Conservation (phyloP, 2,888 invertebrate species). For the Dichetophora obliterata region DNA sequence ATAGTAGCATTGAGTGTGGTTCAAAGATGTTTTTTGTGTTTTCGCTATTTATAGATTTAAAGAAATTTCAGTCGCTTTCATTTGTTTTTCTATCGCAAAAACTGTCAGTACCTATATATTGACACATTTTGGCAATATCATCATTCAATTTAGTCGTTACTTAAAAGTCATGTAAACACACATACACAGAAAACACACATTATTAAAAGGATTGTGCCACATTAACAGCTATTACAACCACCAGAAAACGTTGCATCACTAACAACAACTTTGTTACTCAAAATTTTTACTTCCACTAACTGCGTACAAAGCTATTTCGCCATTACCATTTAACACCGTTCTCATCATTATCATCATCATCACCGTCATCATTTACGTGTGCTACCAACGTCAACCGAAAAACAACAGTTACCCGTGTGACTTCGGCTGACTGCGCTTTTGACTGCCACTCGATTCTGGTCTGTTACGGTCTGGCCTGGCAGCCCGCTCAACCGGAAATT, state of each 20-base stretch:
- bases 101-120: too few relatives aligned
- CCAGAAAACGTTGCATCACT: not conserved
- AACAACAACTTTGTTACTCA: not conserved
- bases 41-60: too few relatives aligned
- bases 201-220: constrained; percentile 29
- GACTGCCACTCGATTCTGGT: not conserved
- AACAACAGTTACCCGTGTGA: constrained; percentile 23
- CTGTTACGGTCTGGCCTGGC: constrained; percentile 38
- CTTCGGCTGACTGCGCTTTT: constrained; percentile 1
- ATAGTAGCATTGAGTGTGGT: too few relatives aligned
- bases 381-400: constrained; percentile 8
- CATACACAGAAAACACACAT: not conserved
- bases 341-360: not conserved
- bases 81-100: too few relatives aligned
- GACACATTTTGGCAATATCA: too few relatives aligned
- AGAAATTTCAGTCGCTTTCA: too few relatives aligned
- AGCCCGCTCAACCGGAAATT: constrained; percentile 64
- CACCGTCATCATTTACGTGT: not conserved
- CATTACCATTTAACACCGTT: not conserved
- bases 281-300: not conserved
- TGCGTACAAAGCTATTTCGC: not conserved
- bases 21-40: too few relatives aligned
- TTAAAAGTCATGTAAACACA: not conserved
- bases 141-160: too few relatives aligned
- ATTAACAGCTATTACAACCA: constrained; percentile 13